Evolutionary conservation across 2,888 invertebrate species (phyloP), one percentile per base, ranked within the genome.

Genomic region (Acanthosepion pharaonis): DNA sequence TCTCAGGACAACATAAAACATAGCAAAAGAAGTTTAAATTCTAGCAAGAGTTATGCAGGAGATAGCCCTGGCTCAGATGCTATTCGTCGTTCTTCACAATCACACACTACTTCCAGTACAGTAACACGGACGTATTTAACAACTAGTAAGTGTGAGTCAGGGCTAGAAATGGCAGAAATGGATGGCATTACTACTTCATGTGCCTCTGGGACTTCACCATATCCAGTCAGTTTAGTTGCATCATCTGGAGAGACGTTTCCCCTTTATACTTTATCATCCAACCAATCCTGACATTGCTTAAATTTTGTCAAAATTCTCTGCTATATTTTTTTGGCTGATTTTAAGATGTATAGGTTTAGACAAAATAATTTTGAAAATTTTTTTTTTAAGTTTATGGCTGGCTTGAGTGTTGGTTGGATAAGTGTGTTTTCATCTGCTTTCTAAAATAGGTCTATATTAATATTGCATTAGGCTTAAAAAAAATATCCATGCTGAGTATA

Each of bases 191-290:
- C 94, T 3, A 64, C 94, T 42, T 78, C 78, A 11, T n/a, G 59
- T 59, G 55, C 93, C 93, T n/a, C 94, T 23, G 48, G 64, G 33
- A 59, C 94, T 6, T 64, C 94, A 11, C 94, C 94, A 5, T 94
- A 94, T 94, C 94, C 94, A 9, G 94, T 94, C 64, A 94, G 94
- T 94, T 25, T 94, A 64, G 94, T 94, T 28, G 94, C 94, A 20
- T 94, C 94, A 33, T 94, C 94, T 5, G 94, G 94, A 64, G 94
- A 94, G 64, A 64, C 94, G 64, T 94, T 94, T 42, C 94, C 94
- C 2, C 94, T 94, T 42, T 94, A 94, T 64, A 64, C 94, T 23
- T 64, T 94, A 23, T 94, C 94, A 55, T 64, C 94, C 94, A 94
- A 94, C 11, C 94, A 94, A 59, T 64, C 94, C 55, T 94, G 64